Evolutionary conservation across 2,888 invertebrate genomes (phyloP).

Genomic region (Lacanobia oleracea): DNA sequence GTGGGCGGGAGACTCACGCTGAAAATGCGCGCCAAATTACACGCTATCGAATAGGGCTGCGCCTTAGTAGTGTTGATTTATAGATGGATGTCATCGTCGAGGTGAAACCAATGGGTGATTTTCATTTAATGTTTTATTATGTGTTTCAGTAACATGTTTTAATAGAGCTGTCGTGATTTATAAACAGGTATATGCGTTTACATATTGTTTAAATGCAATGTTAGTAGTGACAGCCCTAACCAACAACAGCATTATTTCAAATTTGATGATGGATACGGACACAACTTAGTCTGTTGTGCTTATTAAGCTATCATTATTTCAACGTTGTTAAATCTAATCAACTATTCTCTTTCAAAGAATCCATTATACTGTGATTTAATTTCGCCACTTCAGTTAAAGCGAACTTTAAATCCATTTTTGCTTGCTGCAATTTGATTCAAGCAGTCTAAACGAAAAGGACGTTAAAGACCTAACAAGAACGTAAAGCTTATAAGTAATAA

Average conservation of each 20-base stretch:
- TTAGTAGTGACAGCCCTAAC: slow-evolving; percentile 52
- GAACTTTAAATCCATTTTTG: slow-evolving; percentile 47
- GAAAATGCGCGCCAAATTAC: slow-evolving; percentile 85
- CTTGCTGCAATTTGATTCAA: slow-evolving; percentile 12
- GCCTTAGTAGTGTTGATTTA: slow-evolving; percentile 55
- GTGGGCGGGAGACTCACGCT: slow-evolving; percentile 82
- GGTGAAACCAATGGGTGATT: background rate
- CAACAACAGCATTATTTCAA: slow-evolving; percentile 55
- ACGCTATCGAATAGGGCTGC: slow-evolving; percentile 70
- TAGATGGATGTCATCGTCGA: slow-evolving; percentile 12
- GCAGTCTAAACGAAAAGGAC: slow-evolving; percentile 11
- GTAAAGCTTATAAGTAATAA: slow-evolving; percentile 24
- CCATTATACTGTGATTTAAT: slow-evolving; percentile 26
- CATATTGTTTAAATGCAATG: background rate
- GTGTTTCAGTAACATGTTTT: background rate
- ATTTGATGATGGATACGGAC: slow-evolving; percentile 61
- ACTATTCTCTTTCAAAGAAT: slow-evolving; percentile 22
- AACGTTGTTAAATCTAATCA: slow-evolving; percentile 48
- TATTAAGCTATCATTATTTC: slow-evolving; percentile 65
- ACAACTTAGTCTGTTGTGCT: slow-evolving; percentile 51
- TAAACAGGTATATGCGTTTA: background rate
- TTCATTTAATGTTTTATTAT: background rate
- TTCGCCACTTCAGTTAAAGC: slow-evolving; percentile 8
- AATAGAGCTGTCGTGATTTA: background rate
- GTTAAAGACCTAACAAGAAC: background rate